phyloP scores from a whole-genome alignment of 30 jellyfish, hydroid and myxozoan species.

The Hydra vulgaris region DNA sequence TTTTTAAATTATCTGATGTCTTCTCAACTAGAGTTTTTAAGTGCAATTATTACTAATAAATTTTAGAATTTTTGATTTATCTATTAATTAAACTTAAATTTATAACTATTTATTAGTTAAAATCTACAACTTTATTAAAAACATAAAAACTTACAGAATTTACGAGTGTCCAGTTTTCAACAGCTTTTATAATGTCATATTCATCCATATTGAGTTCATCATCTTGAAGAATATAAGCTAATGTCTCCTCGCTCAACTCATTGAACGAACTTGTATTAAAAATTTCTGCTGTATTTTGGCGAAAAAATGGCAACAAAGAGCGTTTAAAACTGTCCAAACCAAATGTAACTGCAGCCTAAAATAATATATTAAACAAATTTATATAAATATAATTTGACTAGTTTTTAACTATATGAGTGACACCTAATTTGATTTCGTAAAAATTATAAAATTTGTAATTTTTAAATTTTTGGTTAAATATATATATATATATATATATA shows the following conservation, averaged over 20 bases:
- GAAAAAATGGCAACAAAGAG: constrained; percentile 48
- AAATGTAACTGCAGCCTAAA: constrained; percentile 76
- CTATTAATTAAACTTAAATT: no score
- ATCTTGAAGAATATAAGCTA: constrained; percentile 49
- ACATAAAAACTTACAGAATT: constrained; percentile 49
- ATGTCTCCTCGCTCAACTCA: constrained; percentile 49
- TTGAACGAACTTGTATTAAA: constrained; percentile 38
- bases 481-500: no score
- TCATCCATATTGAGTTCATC: constrained; percentile 68
- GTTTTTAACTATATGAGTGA: neutral
- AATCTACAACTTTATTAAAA: no score
- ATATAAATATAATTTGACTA: no score
- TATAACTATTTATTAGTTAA: no score
- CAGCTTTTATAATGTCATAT: constrained; percentile 38
- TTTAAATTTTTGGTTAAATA: no score
- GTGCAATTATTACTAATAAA: no score
- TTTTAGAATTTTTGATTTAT: no score
- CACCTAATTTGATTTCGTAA: neutral
- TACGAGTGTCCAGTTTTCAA: constrained; percentile 65
- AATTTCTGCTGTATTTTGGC: constrained; percentile 40
- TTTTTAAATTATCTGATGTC: no score
- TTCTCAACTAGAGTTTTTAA: no score
- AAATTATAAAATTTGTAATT: no score
- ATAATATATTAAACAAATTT: no score
- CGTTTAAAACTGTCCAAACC: constrained; percentile 43